Evolutionary conservation across 1,140 invertebrate genomes (phyloP), one percentile per base, ranked within the genome.

Genomic region (Heliconius congener): DNA sequence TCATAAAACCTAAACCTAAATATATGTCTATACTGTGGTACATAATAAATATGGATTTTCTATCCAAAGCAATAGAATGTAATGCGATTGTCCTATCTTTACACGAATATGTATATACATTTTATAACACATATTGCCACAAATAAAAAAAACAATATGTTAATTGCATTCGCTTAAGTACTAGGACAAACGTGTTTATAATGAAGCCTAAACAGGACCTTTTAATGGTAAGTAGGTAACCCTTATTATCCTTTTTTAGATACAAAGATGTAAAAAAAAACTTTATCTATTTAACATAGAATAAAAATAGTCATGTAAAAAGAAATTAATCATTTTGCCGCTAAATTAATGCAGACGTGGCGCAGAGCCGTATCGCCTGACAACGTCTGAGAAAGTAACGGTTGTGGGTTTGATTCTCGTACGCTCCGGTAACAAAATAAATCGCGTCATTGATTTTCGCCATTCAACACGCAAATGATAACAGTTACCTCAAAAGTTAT

Each of bases 1-100:
- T 66, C 60, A 66, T 66, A 16, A 66, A 23, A 23, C 23, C 23
- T 23, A 23, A 23, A 0, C 23, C 23, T 23, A 23, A 30, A 66
- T 3, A 66, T 66, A 66, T 66, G 30, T 66, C 60, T 66, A 66
- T 27, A 27, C 60, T 66, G 3, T 27, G 23, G 27, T 27, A 13
- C 23, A 66, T 66, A 13, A 66, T 66, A 27, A 66, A 66, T 66
- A 66, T 30, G n/a, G 60, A 66, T 66, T 66, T 66, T 16, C 60
- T 66, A 16, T 66, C 16, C 60, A 30, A 66, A 30, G 30, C 23
- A 66, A 66, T 60, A 9, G 30, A 66, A 3, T 66, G 60, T 27
- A 66, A 66, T n/a, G 8, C 60, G 3, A 13, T 66, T 27, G 60
- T 66, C 16, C 11, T 27, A 27, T 27, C 23, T 66, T 30, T 30